These are phyloP conservation scores for Mythimna lalbum DNA, from an alignment of 2,888 invertebrate genomes.

Conservation along the genomic window DNA sequence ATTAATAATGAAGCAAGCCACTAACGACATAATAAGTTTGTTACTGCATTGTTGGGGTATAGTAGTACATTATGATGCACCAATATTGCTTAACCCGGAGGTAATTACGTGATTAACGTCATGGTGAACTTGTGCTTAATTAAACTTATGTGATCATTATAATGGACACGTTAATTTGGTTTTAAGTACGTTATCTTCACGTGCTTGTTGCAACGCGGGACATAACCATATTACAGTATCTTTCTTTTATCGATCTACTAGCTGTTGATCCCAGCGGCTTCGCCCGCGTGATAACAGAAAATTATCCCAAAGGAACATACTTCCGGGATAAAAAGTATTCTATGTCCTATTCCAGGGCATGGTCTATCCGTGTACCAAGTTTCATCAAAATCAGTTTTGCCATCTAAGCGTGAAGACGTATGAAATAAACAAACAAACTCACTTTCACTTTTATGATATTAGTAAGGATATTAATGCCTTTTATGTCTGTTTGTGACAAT, in stretches of 20 bases:
- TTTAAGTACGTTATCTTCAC: conserved; percentile 1
- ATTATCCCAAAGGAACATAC: too few species aligned
- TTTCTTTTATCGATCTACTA: neutral
- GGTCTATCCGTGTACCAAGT: too few species aligned
- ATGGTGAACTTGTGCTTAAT: neutral
- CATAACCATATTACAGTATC: neutral
- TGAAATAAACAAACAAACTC: too few species aligned
- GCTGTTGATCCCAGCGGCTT: too few species aligned
- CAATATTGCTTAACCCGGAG: conserved; percentile 17
- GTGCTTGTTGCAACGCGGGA: neutral
- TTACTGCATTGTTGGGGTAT: neutral
- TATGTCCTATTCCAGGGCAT: too few species aligned
- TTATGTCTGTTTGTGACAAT: neutral
- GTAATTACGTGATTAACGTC: conserved; percentile 22
- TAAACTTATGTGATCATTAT: neutral
- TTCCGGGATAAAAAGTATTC: too few species aligned
- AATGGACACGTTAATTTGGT: neutral
- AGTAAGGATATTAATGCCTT: neutral
- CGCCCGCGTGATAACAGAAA: too few species aligned
- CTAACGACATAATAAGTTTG: neutral
- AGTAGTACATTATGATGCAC: neutral
- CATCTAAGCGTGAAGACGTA: too few species aligned
- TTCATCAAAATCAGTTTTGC: too few species aligned
- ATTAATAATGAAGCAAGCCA: neutral
- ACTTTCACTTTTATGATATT: too few species aligned